phyloP scores from a whole-genome alignment of 2,888 invertebrate genomes.

The Lasioglossum figueresi region DNA sequence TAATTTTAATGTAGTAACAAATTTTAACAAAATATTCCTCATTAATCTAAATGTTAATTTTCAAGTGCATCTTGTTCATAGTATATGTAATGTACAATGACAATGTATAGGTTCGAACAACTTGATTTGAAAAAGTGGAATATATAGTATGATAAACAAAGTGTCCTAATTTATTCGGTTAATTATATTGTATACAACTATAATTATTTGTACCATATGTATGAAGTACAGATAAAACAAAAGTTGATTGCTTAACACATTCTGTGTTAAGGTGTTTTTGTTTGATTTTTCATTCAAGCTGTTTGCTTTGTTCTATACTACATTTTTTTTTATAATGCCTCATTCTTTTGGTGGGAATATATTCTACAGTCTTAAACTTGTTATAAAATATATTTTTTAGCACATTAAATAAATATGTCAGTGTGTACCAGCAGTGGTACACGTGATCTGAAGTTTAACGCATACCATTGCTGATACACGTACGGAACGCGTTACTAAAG shows the following conservation, averaged over 20 bases:
- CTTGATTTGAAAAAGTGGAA: constrained; percentile 47
- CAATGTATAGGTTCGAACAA: constrained; percentile 38
- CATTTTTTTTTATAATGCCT: too few relatives aligned
- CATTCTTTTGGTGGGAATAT: too few relatives aligned
- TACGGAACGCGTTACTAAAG: constrained; percentile 12
- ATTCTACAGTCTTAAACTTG: too few relatives aligned
- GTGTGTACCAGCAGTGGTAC: too few relatives aligned
- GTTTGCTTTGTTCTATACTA: too few relatives aligned
- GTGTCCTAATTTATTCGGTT: constrained; percentile 2
- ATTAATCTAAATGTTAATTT: constrained; percentile 19
- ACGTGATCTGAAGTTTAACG: too few relatives aligned
- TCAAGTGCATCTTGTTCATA: constrained; percentile 20
- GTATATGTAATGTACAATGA: constrained; percentile 42
- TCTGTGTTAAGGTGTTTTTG: too few relatives aligned
- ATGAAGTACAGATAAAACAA: constrained; percentile 17
- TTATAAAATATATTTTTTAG: too few relatives aligned
- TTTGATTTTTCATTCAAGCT: too few relatives aligned
- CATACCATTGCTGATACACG: too few relatives aligned
- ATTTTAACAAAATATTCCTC: constrained; percentile 18
- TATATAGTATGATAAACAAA: constrained; percentile 17
- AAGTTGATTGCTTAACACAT: background rate
- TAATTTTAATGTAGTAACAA: constrained; percentile 21
- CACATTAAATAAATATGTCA: too few relatives aligned
- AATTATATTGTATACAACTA: background rate
- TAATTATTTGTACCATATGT: constrained; percentile 17